Conservation (phyloP, 64 coral and sea anemone genomes). For the Anthopleura sola region DNA sequence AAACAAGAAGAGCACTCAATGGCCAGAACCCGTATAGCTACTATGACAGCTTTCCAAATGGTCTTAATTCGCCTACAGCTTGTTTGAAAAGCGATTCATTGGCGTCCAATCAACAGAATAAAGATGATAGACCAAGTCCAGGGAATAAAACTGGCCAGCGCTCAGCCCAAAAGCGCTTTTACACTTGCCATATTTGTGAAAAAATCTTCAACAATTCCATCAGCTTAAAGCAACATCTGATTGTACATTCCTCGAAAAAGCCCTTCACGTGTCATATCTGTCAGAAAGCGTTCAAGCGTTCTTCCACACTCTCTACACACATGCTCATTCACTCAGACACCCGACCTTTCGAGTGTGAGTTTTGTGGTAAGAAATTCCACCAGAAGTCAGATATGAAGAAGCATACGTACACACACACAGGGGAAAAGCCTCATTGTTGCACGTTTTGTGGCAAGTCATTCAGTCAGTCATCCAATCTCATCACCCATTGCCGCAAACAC, state of each 20-base stretch:
- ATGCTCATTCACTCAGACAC: conserved; percentile 68
- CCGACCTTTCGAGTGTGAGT: conserved; percentile 55
- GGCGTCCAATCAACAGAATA: neutral
- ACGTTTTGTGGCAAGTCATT: conserved; percentile 57
- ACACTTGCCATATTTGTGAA: conserved; percentile 35
- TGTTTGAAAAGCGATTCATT: neutral
- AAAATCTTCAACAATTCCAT: conserved; percentile 58
- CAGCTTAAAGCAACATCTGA: conserved; percentile 58
- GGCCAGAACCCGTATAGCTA: neutral
- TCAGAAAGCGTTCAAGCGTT: conserved; percentile 54
- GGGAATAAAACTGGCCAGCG: neutral
- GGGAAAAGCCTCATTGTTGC: conserved; percentile 53
- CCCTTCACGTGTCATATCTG: conserved; percentile 46
- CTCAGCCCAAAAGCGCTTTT: conserved; percentile 23
- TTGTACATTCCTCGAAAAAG: conserved; percentile 44
- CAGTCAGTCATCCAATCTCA: conserved; percentile 71
- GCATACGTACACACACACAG: conserved; percentile 64
- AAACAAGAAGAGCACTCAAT: conserved; percentile 21
- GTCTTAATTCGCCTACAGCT: neutral
- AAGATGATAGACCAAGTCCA: neutral
- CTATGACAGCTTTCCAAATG: neutral
- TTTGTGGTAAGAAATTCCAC: conserved; percentile 62
- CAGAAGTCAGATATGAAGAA: conserved; percentile 75
- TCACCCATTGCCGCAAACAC: conserved; percentile 62
- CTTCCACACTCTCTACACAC: conserved; percentile 55